Percentiles rank a stretch among this genome's conserved stretches.
Evolutionary conservation across 1,140 invertebrate genomes (phyloP).

Genomic region (Gerris buenoi): DNA sequence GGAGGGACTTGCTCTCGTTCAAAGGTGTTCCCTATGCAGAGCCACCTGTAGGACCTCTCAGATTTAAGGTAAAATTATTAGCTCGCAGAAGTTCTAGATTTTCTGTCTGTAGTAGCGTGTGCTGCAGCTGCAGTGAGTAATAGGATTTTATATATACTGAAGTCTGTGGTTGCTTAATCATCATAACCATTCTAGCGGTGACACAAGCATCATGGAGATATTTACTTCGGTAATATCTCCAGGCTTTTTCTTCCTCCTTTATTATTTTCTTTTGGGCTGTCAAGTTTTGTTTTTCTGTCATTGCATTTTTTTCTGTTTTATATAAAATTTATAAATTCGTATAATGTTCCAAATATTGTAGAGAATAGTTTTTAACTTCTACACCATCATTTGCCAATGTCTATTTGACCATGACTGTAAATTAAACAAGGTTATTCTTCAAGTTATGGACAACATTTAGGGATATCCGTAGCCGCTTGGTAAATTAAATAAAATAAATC

Average conservation of each 20-base stretch:
- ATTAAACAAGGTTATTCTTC: no score
- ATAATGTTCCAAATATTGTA: no score
- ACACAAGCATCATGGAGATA: neutral
- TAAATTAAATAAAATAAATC: no score
- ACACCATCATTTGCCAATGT: no score
- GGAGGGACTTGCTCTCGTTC: slow-evolving; percentile 24
- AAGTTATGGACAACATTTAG: no score
- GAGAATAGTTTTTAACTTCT: no score
- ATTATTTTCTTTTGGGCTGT: no score
- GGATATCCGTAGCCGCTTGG: no score
- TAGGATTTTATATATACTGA: neutral
- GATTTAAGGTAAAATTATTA: slow-evolving; percentile 19
- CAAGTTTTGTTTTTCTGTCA: no score
- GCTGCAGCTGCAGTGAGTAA: neutral
- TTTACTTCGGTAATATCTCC: neutral
- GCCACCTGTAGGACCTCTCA: slow-evolving; percentile 18
- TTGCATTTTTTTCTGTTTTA: no score
- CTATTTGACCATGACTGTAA: no score
- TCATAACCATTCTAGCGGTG: neutral
- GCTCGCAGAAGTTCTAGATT: neutral
- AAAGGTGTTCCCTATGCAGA: slow-evolving; percentile 21
- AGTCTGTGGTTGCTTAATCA: neutral
- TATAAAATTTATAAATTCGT: no score
- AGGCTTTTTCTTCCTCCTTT: neutral
- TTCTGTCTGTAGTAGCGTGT: neutral